Evolutionary conservation across 1,140 invertebrate species (phyloP).

Genomic region (Polyergus mexicanus): DNA sequence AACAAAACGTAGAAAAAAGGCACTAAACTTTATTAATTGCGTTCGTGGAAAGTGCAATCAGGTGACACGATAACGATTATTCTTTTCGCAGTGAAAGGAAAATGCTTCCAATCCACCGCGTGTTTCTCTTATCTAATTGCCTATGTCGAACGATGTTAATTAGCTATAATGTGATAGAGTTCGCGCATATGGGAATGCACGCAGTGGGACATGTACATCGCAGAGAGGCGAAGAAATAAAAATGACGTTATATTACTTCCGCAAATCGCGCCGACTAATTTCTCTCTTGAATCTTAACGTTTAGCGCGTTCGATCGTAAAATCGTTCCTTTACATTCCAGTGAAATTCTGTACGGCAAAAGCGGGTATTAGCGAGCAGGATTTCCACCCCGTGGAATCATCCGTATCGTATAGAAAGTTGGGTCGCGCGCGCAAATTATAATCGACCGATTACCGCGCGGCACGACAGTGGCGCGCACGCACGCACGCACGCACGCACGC

Average conservation of each 20-base stretch:
- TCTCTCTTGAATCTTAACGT: slow-evolving; percentile 12
- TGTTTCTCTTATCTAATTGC: slow-evolving; percentile 53
- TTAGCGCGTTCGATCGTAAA: slow-evolving; percentile 17
- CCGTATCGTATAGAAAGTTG: slow-evolving; percentile 52
- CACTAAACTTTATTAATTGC: neutral
- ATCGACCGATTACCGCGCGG: slow-evolving; percentile 43
- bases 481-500: slow-evolving; percentile 21
- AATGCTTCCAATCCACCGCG: slow-evolving; percentile 10
- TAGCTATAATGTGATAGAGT: slow-evolving; percentile 9
- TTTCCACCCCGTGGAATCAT: slow-evolving; percentile 37
- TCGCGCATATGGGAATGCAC: neutral
- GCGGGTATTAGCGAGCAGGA: neutral
- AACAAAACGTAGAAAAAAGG: neutral
- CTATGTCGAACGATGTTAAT: slow-evolving; percentile 10
- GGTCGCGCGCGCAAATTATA: slow-evolving; percentile 46
- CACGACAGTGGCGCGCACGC: slow-evolving; percentile 13
- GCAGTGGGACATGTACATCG: neutral
- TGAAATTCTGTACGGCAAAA: slow-evolving; percentile 30
- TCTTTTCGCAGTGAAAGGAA: slow-evolving; percentile 39
- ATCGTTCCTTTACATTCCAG: neutral
- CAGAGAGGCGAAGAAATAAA: neutral
- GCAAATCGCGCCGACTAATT: slow-evolving; percentile 31
- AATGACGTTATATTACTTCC: neutral
- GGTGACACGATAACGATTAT: slow-evolving; percentile 46
- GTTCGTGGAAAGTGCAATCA: slow-evolving; percentile 23